Conservation (phyloP, 2,113 vertebrate genomes). For the Illadopsis cleaveri region DNA sequence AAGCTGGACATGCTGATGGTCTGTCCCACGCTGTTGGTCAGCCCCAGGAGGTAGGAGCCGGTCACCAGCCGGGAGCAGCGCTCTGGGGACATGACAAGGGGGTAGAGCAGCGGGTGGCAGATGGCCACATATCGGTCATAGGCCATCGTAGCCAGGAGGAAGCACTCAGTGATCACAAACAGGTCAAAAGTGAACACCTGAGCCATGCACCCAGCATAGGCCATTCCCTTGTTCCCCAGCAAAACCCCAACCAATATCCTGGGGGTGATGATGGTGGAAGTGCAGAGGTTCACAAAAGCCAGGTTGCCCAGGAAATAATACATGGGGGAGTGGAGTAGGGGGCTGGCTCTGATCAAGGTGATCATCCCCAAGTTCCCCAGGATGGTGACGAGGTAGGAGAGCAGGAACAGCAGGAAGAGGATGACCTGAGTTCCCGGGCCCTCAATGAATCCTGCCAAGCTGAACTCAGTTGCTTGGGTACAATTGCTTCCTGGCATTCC, state of each 20-base stretch:
- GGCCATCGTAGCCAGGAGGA: background rate
- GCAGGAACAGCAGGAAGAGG: background rate
- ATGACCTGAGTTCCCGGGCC: fast-evolving
- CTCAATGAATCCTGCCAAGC: background rate
- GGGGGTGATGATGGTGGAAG: background rate
- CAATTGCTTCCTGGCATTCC: background rate
- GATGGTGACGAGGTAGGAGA: background rate
- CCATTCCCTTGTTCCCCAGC: background rate
- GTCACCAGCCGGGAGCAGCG: background rate
- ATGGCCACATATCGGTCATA: background rate
- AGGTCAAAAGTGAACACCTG: background rate
- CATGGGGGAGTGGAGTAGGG: background rate
- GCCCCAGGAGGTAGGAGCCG: background rate
- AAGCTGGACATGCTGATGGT: background rate
- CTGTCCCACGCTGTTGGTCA: background rate
- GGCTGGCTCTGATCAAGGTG: background rate
- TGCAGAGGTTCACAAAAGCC: background rate
- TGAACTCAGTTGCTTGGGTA: background rate
- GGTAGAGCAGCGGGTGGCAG: background rate
- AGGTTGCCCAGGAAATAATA: slow-evolving; percentile 8
- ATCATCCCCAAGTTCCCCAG: background rate
- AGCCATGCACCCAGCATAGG: background rate
- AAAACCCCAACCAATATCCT: background rate
- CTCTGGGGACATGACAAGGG: background rate
- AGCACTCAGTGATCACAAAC: background rate